phyloP scores from a whole-genome alignment of 2,113 vertebrate species.

The Lichenostomus cassidix region DNA sequence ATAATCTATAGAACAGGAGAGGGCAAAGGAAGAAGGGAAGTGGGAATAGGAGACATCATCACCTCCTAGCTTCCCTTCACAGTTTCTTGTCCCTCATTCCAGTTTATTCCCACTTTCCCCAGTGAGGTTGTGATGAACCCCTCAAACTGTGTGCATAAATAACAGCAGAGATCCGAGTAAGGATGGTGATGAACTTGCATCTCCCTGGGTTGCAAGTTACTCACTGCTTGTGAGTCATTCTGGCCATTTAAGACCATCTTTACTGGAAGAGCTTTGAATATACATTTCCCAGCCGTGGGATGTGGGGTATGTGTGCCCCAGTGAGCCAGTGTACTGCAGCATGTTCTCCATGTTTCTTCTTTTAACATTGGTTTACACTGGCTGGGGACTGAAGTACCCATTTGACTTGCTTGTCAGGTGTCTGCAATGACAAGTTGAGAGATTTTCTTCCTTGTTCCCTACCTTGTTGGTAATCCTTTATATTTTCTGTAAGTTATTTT shows the following conservation, averaged over 20 bases:
- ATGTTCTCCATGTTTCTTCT: not conserved
- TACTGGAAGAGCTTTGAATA: not conserved
- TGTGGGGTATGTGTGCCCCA: accelerated
- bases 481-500: not conserved
- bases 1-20: not conserved
- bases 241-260: not conserved
- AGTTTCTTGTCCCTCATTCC: not conserved
- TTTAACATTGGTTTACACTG: not conserved
- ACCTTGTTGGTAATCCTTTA: not conserved
- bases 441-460: not conserved
- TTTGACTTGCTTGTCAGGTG: not conserved
- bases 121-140: not conserved
- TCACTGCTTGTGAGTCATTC: not conserved
- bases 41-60: not conserved
- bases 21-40: not conserved
- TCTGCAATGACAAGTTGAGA: not conserved
- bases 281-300: not conserved
- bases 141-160: not conserved
- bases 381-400: not conserved
- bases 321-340: not conserved
- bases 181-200: not conserved
- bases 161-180: not conserved
- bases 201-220: not conserved
- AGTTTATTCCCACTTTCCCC: not conserved
- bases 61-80: not conserved